Conservation (phyloP, 2,888 invertebrate species). For the Volucella zonaria region DNA sequence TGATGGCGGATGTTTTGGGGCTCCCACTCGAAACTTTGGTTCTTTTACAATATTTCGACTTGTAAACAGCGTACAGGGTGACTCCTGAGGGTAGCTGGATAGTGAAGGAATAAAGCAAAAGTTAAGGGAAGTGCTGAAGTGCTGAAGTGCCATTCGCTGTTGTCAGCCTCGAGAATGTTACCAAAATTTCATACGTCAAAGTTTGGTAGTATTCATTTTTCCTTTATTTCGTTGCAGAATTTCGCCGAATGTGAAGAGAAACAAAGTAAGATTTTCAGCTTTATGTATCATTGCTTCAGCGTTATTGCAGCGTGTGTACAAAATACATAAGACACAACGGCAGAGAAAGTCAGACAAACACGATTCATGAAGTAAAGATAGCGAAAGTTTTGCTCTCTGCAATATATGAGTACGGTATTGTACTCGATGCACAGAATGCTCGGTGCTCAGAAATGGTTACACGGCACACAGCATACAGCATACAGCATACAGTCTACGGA, state of each 20-base stretch:
- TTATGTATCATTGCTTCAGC: slow-evolving; percentile 38
- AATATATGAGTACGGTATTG: slow-evolving; percentile 24
- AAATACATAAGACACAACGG: slow-evolving; percentile 26
- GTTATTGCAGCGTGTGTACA: slow-evolving; percentile 50
- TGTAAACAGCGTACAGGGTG: too few relatives aligned
- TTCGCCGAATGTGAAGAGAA: neutral
- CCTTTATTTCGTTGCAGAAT: neutral
- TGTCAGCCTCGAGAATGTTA: slow-evolving; percentile 44
- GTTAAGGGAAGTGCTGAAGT: slow-evolving; percentile 24
- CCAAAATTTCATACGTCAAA: slow-evolving; percentile 50
- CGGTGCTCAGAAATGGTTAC: too few relatives aligned
- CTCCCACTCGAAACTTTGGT: too few relatives aligned
- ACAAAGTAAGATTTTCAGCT: slow-evolving; percentile 51
- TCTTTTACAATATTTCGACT: too few relatives aligned
- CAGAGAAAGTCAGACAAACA: slow-evolving; percentile 32
- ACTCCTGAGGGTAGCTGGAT: too few relatives aligned
- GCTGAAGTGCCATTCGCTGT: slow-evolving; percentile 45
- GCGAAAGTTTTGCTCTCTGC: slow-evolving; percentile 57
- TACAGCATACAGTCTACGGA: neutral
- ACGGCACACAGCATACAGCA: neutral
- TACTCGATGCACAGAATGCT: slow-evolving; percentile 27
- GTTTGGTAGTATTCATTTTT: slow-evolving; percentile 5
- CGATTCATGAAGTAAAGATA: slow-evolving; percentile 34
- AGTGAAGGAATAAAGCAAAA: neutral
- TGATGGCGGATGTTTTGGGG: slow-evolving; percentile 27